Conservation (phyloP, 1,140 invertebrate genomes). For the Ganaspis sp. region DNA sequence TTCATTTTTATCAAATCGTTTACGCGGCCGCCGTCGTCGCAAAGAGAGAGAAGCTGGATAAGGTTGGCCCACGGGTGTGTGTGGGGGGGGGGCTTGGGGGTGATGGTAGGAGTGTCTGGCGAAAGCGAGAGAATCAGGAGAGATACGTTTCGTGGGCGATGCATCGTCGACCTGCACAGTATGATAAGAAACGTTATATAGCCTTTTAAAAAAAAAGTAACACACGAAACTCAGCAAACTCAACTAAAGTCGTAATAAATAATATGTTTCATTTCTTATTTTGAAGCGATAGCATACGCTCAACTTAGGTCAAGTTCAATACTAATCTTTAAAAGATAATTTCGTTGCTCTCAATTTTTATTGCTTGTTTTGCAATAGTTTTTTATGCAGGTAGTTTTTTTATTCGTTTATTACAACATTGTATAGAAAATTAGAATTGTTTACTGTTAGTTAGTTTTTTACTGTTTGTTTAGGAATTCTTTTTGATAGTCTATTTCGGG, state of each 20-base stretch:
- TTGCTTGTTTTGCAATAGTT: neutral
- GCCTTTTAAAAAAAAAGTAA: neutral
- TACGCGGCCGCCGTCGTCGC: neutral
- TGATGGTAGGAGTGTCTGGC: neutral
- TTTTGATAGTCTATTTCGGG: too few species aligned
- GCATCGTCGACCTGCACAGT: neutral
- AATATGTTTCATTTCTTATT: slow-evolving; percentile 11
- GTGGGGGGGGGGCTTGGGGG: too few species aligned
- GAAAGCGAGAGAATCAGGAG: neutral
- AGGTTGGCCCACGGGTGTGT: neutral
- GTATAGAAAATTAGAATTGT: too few species aligned
- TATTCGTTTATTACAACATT: too few species aligned
- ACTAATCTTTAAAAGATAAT: neutral
- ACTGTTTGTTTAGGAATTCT: too few species aligned
- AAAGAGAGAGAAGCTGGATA: neutral
- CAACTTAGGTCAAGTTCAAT: slow-evolving; percentile 6
- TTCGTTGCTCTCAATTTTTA: slow-evolving; percentile 6
- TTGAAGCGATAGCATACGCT: neutral
- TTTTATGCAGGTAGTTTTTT: neutral
- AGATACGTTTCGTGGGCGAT: neutral
- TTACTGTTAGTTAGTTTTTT: too few species aligned
- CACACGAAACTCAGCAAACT: neutral
- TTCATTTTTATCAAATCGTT: slow-evolving; percentile 14
- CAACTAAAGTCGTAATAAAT: neutral
- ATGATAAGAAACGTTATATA: neutral